Evolutionary conservation across 2,888 invertebrate genomes (phyloP).

Genomic region (Eudemis profundana): DNA sequence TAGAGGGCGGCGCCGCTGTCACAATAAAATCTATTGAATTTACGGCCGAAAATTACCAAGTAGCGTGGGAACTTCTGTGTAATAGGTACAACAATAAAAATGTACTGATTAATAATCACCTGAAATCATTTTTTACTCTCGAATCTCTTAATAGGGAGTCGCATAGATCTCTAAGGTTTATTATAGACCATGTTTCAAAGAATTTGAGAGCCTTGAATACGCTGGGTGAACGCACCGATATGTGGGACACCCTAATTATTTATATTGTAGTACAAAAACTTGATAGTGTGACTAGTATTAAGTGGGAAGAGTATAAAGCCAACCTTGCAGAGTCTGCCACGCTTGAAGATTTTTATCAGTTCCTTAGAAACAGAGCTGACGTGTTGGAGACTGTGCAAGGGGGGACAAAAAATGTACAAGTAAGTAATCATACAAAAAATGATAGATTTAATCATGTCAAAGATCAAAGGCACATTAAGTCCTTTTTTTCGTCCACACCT

Average conservation of each 20-base stretch:
- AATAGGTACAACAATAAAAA: slow-evolving; percentile 26
- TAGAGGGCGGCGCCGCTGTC: slow-evolving; percentile 51
- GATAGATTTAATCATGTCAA: neutral
- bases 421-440: neutral
- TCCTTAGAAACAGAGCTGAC: slow-evolving; percentile 13
- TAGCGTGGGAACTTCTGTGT: slow-evolving; percentile 25
- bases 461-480: neutral
- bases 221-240: neutral
- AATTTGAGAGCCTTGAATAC: slow-evolving; percentile 27
- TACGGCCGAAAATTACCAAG: slow-evolving; percentile 5
- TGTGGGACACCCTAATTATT: slow-evolving; percentile 8
- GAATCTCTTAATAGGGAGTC: slow-evolving; percentile 26
- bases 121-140: slow-evolving; percentile 23
- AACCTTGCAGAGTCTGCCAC: slow-evolving; percentile 3
- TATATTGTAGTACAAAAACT: slow-evolving; percentile 5
- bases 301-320: slow-evolving; percentile 25
- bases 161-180: slow-evolving; percentile 8
- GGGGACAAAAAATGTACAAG: neutral
- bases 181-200: slow-evolving; percentile 21
- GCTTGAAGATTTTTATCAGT: slow-evolving; percentile 13
- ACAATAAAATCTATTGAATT: slow-evolving; percentile 24
- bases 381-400: slow-evolving; percentile 18
- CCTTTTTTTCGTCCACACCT: slow-evolving; percentile 2
- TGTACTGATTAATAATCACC: slow-evolving; percentile 29
- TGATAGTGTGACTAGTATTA: slow-evolving; percentile 12